Percentiles rank a stretch among this genome's conserved stretches.
These are phyloP conservation scores for Brachyalestes nurse DNA, from an alignment of 2,797 vertebrate species.

Conservation along the genomic window DNA sequence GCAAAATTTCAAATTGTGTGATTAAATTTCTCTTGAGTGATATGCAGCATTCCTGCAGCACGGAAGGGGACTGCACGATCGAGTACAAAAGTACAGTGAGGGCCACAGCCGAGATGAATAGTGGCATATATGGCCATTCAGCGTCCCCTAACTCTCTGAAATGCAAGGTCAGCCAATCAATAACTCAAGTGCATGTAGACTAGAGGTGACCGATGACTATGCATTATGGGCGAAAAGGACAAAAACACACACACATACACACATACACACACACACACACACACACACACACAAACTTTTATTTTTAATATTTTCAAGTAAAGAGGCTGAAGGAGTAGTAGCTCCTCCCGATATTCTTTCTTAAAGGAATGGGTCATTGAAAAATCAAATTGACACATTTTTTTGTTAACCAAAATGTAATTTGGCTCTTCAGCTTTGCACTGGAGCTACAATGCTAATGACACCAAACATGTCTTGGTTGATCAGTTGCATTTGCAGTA, in stretches of 20 bases:
- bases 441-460: no score
- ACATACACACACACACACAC: background rate
- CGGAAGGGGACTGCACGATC: background rate
- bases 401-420: no score
- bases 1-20: no score
- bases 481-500: no score
- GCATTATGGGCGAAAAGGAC: slow-evolving; percentile 33
- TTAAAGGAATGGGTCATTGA: no score
- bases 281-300: background rate
- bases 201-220: slow-evolving; percentile 38
- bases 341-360: no score
- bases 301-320: background rate
- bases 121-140: background rate
- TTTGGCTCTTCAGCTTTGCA: no score
- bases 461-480: no score
- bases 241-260: background rate
- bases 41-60: background rate
- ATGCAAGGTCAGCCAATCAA: slow-evolving; percentile 29
- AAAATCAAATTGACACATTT: no score
- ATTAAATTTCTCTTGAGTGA: background rate
- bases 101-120: background rate
- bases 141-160: background rate
- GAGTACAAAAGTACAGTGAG: background rate
- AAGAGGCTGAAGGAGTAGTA: background rate
- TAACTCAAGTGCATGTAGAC: slow-evolving; percentile 30